Conservation (phyloP, 2,888 invertebrate species). For the Imbricaverruca yamaguchii region DNA sequence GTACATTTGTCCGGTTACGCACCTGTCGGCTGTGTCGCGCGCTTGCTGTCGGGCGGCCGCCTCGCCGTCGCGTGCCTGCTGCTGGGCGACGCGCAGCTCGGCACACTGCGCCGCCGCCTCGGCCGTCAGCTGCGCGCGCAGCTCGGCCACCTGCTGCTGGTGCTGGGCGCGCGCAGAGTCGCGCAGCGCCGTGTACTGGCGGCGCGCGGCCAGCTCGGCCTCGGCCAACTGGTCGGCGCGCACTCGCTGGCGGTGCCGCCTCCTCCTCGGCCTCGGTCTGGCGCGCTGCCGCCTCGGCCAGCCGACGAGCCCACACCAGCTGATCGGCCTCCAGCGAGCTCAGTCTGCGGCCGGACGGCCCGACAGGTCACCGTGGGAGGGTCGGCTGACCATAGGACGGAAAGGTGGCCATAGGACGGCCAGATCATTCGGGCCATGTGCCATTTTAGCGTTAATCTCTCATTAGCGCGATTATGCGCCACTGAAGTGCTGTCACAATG, state of each 20-base stretch:
- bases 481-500: no score
- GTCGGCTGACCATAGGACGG: no score
- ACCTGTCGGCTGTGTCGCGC: not conserved
- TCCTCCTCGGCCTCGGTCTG: constrained; percentile 3
- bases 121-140: constrained; percentile 7
- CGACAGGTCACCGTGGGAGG: no score
- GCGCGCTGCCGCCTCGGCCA: not conserved
- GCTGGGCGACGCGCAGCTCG: not conserved
- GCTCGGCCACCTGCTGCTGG: constrained; percentile 18
- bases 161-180: constrained; percentile 17
- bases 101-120: not conserved
- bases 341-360: not conserved
- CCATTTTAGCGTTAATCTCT: no score
- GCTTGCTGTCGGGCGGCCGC: not conserved
- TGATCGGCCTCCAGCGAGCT: not conserved
- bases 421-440: no score
- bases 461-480: no score
- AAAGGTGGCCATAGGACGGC: no score
- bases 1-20: no score
- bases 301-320: not conserved
- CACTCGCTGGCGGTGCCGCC: not conserved
- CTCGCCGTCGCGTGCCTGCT: not conserved
- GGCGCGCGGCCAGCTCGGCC: constrained; percentile 14
- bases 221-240: not conserved
- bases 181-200: constrained; percentile 4